Conservation (phyloP, 1,140 invertebrate genomes). For the Ceratitis capitata region DNA sequence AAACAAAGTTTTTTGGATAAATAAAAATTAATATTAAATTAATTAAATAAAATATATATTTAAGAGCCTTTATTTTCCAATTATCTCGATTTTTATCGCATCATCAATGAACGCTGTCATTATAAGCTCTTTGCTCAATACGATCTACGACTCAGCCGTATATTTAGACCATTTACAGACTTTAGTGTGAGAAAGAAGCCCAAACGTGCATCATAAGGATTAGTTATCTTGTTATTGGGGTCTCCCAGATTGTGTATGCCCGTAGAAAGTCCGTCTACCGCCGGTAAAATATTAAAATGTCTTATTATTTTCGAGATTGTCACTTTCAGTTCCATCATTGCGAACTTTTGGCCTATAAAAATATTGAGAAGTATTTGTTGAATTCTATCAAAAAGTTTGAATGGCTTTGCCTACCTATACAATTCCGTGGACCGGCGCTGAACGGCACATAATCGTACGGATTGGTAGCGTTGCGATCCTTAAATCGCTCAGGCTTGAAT, state of each 20-base stretch:
- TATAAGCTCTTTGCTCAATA: neutral
- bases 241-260: constrained; percentile 46
- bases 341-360: constrained; percentile 67
- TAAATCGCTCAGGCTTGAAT: constrained; percentile 82
- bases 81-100: neutral
- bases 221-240: constrained; percentile 55
- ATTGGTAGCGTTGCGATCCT: constrained; percentile 61
- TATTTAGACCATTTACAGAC: constrained; percentile 48
- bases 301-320: constrained; percentile 63
- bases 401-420: constrained; percentile 48
- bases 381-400: neutral
- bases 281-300: constrained; percentile 53
- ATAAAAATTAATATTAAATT: too few relatives aligned
- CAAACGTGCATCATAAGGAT: constrained; percentile 50
- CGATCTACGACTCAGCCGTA: constrained; percentile 39
- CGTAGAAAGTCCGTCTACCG: constrained; percentile 45
- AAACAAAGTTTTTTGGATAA: neutral
- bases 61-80: neutral
- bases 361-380: neutral
- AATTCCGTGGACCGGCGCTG: constrained; percentile 61
- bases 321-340: constrained; percentile 66
- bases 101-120: neutral
- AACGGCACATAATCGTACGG: constrained; percentile 72
- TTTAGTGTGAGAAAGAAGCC: constrained; percentile 49
- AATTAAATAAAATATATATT: neutral